Percentiles rank a stretch among this genome's conserved stretches.
Evolutionary conservation across 2,888 invertebrate genomes (phyloP).

Genomic region (Drosophila pseudotakahashii): DNA sequence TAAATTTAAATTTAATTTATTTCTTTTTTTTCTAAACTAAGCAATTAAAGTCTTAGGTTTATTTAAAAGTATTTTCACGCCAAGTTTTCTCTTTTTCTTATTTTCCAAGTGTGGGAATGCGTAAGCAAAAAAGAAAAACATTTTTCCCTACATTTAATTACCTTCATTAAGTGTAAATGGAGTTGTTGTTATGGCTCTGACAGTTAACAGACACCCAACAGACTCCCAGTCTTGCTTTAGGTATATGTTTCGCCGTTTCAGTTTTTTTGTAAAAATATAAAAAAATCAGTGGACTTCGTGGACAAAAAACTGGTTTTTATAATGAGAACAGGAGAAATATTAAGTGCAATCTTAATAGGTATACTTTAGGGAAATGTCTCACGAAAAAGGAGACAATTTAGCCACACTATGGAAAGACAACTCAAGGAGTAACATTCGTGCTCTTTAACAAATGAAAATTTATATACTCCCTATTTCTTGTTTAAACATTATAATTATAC

Average conservation of each 20-base stretch:
- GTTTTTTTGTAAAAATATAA: constrained; percentile 1
- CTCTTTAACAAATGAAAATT: too few species aligned
- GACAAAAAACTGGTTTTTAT: too few species aligned
- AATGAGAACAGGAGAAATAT: constrained; percentile 2
- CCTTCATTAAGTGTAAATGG: constrained; percentile 72
- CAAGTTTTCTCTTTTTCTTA: not conserved
- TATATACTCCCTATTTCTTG: too few species aligned
- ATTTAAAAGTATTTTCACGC: not conserved
- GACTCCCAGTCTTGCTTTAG: constrained; percentile 17
- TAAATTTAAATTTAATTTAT: too few species aligned
- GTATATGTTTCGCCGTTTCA: constrained; percentile 15
- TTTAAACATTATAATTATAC: too few species aligned
- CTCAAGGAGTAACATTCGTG: too few species aligned
- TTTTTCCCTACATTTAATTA: constrained; percentile 73
- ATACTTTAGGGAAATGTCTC: not conserved
- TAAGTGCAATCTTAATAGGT: not conserved
- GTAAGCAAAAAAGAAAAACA: constrained; percentile 19
- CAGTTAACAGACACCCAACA: constrained; percentile 38
- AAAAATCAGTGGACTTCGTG: too few species aligned
- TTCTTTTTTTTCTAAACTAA: not conserved
- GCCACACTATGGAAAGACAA: not conserved
- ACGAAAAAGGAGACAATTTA: not conserved
- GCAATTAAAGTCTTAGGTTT: not conserved
- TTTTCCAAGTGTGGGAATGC: constrained; percentile 1
- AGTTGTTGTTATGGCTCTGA: constrained; percentile 53